Percentiles rank a stretch among this genome's conserved stretches.
These are phyloP conservation scores for Styela plicata DNA, from an alignment of 23 tunicate species.

Conservation along the genomic window DNA sequence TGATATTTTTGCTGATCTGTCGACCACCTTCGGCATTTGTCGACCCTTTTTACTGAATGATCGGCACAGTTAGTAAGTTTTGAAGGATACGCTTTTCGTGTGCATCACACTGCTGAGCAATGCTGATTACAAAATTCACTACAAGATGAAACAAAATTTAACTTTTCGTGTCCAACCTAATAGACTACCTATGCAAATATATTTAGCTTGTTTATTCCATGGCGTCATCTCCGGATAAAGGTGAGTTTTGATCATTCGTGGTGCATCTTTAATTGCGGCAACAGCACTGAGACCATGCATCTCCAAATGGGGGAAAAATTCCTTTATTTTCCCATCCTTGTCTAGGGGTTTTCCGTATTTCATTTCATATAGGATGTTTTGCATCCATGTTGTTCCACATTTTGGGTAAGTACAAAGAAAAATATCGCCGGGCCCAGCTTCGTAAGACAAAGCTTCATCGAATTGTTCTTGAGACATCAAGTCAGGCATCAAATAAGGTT, in stretches of 20 bases:
- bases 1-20: no score
- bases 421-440: conserved; percentile 9
- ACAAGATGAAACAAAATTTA: no score
- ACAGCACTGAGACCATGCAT: not conserved
- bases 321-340: not conserved
- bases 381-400: conserved; percentile 36
- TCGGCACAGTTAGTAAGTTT: no score
- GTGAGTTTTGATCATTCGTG: conserved; percentile 26
- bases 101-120: no score
- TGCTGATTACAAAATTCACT: no score
- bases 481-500: not conserved
- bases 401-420: conserved; percentile 26
- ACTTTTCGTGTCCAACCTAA: not conserved
- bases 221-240: not conserved
- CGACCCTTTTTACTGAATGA: no score
- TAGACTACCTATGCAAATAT: conserved; percentile 13
- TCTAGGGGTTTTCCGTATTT: not conserved
- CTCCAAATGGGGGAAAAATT: not conserved
- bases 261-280: not conserved
- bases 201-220: conserved; percentile 18
- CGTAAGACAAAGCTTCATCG: not conserved
- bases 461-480: not conserved
- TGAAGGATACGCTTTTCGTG: no score
- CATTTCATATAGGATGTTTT: conserved; percentile 6
- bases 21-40: no score